Percentiles rank a stretch among this genome's conserved stretches.
These are phyloP conservation scores for Lates japonicus DNA, from an alignment of 2,797 vertebrate genomes.

Conservation along the genomic window DNA sequence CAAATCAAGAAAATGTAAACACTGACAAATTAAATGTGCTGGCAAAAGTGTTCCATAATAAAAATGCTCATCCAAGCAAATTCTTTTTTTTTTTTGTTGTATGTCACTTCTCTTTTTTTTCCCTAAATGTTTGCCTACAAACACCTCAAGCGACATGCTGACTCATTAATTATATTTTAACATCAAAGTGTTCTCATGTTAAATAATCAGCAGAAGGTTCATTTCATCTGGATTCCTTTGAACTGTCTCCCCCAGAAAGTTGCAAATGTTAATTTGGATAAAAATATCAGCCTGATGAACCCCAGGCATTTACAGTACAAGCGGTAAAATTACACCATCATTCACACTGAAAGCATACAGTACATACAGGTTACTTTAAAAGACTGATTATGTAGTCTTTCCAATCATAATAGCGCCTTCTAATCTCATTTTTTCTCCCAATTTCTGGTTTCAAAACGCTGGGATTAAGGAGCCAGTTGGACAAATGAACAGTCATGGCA, in stretches of 20 bases:
- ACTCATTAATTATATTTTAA: slow-evolving; percentile 50
- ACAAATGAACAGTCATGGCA: not conserved
- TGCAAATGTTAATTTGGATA: slow-evolving; percentile 34
- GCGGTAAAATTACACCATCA: slow-evolving; percentile 10
- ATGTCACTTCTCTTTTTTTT: slow-evolving; percentile 14
- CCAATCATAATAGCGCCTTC: not conserved
- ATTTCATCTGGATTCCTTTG: slow-evolving; percentile 48
- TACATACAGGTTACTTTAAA: slow-evolving; percentile 6
- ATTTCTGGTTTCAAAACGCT: not conserved
- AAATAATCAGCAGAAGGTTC: slow-evolving; percentile 42
- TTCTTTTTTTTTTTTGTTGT: slow-evolving; percentile 17
- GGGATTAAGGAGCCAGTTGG: not conserved
- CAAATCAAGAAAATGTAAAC: slow-evolving; percentile 29
- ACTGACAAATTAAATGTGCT: slow-evolving; percentile 40
- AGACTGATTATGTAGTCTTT: not conserved
- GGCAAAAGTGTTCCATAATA: slow-evolving; percentile 17
- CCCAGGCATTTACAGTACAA: slow-evolving; percentile 29
- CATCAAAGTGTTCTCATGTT: slow-evolving; percentile 48
- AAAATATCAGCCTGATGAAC: slow-evolving; percentile 39
- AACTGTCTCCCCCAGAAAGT: slow-evolving; percentile 34
- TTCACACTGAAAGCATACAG: slow-evolving; percentile 27
- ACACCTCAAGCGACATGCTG: slow-evolving; percentile 43
- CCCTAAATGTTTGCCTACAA: slow-evolving; percentile 17
- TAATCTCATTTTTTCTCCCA: slow-evolving; percentile 3
- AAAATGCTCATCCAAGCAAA: slow-evolving; percentile 49